Percentiles rank a stretch among this genome's conserved stretches.
Evolutionary conservation across 2,797 vertebrate species (phyloP).

Genomic region (Alouatta caraya): DNA sequence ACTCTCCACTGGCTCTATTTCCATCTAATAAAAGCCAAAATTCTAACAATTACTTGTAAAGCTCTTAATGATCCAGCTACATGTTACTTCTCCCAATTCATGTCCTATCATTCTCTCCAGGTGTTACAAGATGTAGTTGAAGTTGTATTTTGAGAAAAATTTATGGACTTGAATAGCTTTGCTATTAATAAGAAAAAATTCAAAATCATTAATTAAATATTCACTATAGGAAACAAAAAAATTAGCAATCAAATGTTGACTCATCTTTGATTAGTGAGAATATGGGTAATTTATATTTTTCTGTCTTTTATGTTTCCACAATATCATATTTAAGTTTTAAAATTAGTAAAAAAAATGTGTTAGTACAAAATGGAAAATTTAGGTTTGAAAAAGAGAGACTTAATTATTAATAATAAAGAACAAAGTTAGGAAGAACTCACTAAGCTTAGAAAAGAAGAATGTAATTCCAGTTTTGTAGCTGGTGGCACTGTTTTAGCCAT

Average conservation of each 20-base stretch:
- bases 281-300: background rate
- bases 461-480: background rate
- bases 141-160: background rate
- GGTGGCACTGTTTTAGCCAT: background rate
- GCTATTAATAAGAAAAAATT: background rate
- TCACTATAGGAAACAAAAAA: background rate
- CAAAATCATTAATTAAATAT: conserved; percentile 12
- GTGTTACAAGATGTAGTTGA: background rate
- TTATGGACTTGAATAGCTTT: background rate
- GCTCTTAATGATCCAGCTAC: background rate
- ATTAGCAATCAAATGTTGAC: background rate
- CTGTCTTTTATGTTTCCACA: background rate
- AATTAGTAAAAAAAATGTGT: background rate
- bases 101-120: background rate
- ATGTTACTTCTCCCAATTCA: background rate
- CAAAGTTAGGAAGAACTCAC: background rate
- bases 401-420: background rate
- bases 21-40: background rate
- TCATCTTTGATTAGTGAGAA: background rate
- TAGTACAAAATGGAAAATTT: background rate
- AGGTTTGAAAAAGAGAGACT: background rate
- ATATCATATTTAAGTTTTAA: background rate
- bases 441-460: background rate
- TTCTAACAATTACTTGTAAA: background rate
- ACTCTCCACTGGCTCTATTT: background rate